Conservation (phyloP, 64 coral and sea anemone genomes). For the Montipora foliosa region DNA sequence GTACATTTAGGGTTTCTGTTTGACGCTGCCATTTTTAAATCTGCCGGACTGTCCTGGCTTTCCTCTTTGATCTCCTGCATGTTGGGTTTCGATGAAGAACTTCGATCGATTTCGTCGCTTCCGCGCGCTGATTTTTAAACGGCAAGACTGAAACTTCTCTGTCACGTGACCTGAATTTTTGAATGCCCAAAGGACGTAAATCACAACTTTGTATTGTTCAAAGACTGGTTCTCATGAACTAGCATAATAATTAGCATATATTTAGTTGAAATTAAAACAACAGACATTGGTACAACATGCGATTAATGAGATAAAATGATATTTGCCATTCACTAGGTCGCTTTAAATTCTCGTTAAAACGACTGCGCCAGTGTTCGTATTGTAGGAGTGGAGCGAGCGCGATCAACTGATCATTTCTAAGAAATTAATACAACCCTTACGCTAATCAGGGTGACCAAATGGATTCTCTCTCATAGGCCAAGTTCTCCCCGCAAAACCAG, state of each 20-base stretch:
- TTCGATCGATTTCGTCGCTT: background rate
- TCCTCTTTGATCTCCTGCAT: conserved; percentile 41
- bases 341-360: no score
- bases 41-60: background rate
- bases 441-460: no score
- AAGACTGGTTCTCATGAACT: background rate
- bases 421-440: no score
- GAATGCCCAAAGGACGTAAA: conserved; percentile 14
- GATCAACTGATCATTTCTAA: no score
- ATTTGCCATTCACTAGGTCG: no score
- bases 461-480: no score
- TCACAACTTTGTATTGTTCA: conserved; percentile 58
- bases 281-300: background rate
- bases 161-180: conserved; percentile 14
- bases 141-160: background rate
- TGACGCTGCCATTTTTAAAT: conserved; percentile 17
- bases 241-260: background rate
- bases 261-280: background rate
- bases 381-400: no score
- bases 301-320: no score
- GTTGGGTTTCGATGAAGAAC: background rate
- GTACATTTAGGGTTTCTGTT: conserved; percentile 91
- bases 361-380: no score
- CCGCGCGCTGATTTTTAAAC: conserved; percentile 25
- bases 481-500: no score